phyloP scores from a whole-genome alignment of 2,797 vertebrate species.

The Siniperca scherzeri region DNA sequence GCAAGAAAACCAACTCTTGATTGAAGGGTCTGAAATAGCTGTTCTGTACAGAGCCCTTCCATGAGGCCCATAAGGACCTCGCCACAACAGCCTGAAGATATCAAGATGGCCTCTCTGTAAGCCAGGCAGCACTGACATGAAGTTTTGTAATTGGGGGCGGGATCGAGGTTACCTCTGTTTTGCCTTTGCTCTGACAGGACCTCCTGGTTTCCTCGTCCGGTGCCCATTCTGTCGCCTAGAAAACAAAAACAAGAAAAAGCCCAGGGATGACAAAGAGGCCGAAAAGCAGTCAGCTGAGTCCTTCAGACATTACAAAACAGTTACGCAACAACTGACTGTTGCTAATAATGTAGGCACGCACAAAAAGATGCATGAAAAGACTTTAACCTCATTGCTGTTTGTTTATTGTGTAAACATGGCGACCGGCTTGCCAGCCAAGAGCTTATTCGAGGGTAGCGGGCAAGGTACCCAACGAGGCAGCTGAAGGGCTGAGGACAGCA shows the following conservation, averaged over 20 bases:
- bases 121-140: conserved; percentile 57
- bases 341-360: conserved; percentile 60
- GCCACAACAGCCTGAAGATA: conserved; percentile 55
- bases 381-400: conserved; percentile 79
- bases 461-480: conserved; percentile 69
- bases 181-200: conserved; percentile 99
- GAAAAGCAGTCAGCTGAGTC: conserved; percentile 63
- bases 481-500: conserved; percentile 76
- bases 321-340: conserved; percentile 72
- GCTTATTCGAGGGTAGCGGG: conserved; percentile 69
- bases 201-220: conserved; percentile 96
- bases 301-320: conserved; percentile 43
- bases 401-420: conserved; percentile 86
- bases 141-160: conserved; percentile 70
- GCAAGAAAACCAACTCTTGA: conserved; percentile 60
- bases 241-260: conserved; percentile 79
- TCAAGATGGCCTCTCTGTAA: conserved; percentile 55
- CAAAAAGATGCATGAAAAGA: conserved; percentile 75
- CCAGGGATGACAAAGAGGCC: conserved; percentile 68
- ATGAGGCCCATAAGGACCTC: conserved; percentile 50
- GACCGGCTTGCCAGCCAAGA: conserved; percentile 76
- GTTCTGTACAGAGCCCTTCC: conserved; percentile 40
- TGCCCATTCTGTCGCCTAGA: conserved; percentile 95
- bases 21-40: conserved; percentile 66
- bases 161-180: conserved; percentile 91